Percentiles rank a stretch among this genome's conserved stretches.
These are phyloP conservation scores for Nansenia antarctica DNA, from an alignment of 2,113 vertebrate genomes.

Conservation along the genomic window DNA sequence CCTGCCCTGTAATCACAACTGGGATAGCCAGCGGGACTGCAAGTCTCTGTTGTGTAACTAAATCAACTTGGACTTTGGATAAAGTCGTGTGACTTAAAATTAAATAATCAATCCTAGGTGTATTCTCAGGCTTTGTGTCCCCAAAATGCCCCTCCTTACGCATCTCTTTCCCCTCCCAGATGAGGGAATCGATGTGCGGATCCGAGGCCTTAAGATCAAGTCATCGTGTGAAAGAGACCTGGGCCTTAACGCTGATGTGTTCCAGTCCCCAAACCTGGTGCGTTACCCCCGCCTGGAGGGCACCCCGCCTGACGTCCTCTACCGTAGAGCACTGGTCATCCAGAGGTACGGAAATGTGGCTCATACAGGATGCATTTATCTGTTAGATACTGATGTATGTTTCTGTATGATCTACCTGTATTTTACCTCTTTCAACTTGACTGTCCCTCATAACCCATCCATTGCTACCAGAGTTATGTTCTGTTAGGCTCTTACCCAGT, in stretches of 20 bases:
- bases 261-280: constrained; percentile 91
- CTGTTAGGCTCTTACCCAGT: background rate
- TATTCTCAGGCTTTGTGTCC: no score
- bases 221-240: constrained; percentile 91
- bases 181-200: constrained; percentile 94
- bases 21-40: background rate
- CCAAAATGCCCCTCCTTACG: background rate
- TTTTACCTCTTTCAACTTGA: background rate
- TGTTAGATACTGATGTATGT: no score
- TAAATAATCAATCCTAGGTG: background rate
- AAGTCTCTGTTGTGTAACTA: background rate
- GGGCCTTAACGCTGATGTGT: constrained; percentile 92
- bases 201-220: constrained; percentile 95
- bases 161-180: constrained; percentile 67
- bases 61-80: background rate
- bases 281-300: constrained; percentile 96
- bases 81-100: background rate
- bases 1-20: background rate
- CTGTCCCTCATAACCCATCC: no score
- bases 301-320: constrained; percentile 87
- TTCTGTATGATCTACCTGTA: no score
- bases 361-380: no score
- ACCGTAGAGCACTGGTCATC: constrained; percentile 87
- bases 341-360: constrained; percentile 93
- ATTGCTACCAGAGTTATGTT: no score